Evolutionary conservation across 2,888 invertebrate genomes (phyloP), one percentile per base, ranked within the genome.

Genomic region (Bombyx huttoni): DNA sequence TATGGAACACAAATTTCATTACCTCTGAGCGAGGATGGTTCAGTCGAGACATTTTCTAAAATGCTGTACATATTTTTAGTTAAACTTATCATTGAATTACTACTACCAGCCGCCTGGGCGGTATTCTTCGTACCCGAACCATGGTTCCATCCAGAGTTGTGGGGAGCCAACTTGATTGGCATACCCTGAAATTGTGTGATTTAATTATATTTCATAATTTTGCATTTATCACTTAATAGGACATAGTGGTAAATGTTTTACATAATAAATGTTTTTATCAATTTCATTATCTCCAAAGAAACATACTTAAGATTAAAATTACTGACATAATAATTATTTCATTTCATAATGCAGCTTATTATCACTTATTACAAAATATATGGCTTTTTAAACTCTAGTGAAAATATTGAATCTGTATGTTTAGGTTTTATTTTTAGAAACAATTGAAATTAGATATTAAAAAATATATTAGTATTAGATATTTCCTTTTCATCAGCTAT

Each of bases 71-170:
- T 77, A 55, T 82, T 75, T 64, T 80, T 85, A 55, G 69, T 73
- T n/a, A 79, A 65, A 63, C 75, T 78, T 52, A 80, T 78, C 70
- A 75, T 74, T 12, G 81, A 73, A 62, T 73, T 81, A 56, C 70
- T 81, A 55, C 67, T 64, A 40, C 53, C 51, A 49, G 58, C 60
- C 2, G 71, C 66, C 58, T 77, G 82, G 33, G 71, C 66, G 48
- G 71, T 75, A 52, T 67, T 75, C 69, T 86, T 88, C 46, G 82
- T 72, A 53, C 84, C 75, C n/a, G 86, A 81, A 34, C 85, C 85
- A 53, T 79, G 79, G 53, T 76, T 83, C 87, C 86, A 88, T 7
- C 71, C 72, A 10, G 76, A 75, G 52, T 73, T 72, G 47, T 69
- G 69, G 24, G 87, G 87, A 51, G 83, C 87, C 56, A 88, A 65